Conservation (phyloP, 1,140 invertebrate species). For the Hylaeus volcanicus region DNA sequence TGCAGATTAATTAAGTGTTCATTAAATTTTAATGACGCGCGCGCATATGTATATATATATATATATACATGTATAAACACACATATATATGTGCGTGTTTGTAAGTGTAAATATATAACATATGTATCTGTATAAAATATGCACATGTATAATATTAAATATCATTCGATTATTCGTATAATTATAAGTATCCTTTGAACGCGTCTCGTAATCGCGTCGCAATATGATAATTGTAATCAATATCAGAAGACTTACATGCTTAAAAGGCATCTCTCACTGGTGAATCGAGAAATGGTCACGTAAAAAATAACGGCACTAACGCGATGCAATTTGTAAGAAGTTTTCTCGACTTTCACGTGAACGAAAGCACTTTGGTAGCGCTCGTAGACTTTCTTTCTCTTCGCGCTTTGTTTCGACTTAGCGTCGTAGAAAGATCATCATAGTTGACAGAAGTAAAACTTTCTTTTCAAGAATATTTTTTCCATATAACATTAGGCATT, state of each 20-base stretch:
- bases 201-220: slow-evolving; percentile 38
- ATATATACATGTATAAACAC: no score
- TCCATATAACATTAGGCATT: background rate
- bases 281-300: slow-evolving; percentile 52
- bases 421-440: no score
- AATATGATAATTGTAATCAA: slow-evolving; percentile 59
- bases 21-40: slow-evolving; percentile 60
- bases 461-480: background rate
- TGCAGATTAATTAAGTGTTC: slow-evolving; percentile 59
- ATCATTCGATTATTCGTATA: slow-evolving; percentile 68
- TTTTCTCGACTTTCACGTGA: slow-evolving; percentile 21
- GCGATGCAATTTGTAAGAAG: slow-evolving; percentile 15
- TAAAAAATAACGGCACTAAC: slow-evolving; percentile 27
- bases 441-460: background rate
- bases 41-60: slow-evolving; percentile 31
- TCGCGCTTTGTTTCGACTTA: background rate
- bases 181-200: slow-evolving; percentile 75
- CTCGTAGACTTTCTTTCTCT: background rate
- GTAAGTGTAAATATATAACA: slow-evolving; percentile 48
- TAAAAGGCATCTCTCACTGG: slow-evolving; percentile 54
- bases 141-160: slow-evolving; percentile 72
- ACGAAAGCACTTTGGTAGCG: slow-evolving; percentile 9
- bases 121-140: slow-evolving; percentile 72
- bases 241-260: slow-evolving; percentile 65
- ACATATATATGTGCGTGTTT: slow-evolving; percentile 29